Evolutionary conservation across 1,140 invertebrate species (phyloP), one percentile per base, ranked within the genome.

Genomic region (Ericerus pela): DNA sequence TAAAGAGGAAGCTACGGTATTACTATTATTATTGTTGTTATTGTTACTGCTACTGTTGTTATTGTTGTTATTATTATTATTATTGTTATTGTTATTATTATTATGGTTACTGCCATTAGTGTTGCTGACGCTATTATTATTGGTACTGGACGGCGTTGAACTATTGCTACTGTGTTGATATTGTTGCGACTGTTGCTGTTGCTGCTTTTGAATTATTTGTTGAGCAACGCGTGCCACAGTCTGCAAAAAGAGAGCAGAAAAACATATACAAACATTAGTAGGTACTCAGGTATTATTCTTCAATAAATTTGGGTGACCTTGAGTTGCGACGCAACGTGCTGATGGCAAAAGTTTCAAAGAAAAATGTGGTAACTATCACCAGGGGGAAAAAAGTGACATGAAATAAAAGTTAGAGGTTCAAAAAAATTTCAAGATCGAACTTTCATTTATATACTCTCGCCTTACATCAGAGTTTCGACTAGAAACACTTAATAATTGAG

Each of bases 201-300:
- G 78, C 61, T 88, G 82, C 51, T 85, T 70, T 54, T 83, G 84
- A 61, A 87, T 82, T 31, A 87, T 73, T 59, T 86, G 85, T 68
- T 88, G 85, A 1, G 84, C 83, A 47, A 85, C 84, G 68, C 88
- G 85, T 6, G 82, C 82, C 57, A 88, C 78, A 1, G 82, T 81
- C 64, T 88, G 85, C 59, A 80, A 77, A 18, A 85, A n/a, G n/a
- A n/a, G n/a, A n/a, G 76, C 75, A 82, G 67, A 28, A 62, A 64
- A 60, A 37, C n/a, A n/a, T n/a, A n/a, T n/a, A n/a, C n/a, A n/a
- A n/a, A n/a, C n/a, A n/a, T n/a, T n/a, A n/a, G n/a, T n/a, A n/a
- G n/a, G n/a, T n/a, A n/a, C n/a, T n/a, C n/a, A n/a, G n/a, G n/a
- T n/a, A n/a, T n/a, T n/a, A n/a, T n/a, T n/a, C n/a, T n/a, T n/a